Evolutionary conservation across 2,113 vertebrate species (phyloP).

Genomic region (Thryonomys swinderianus): DNA sequence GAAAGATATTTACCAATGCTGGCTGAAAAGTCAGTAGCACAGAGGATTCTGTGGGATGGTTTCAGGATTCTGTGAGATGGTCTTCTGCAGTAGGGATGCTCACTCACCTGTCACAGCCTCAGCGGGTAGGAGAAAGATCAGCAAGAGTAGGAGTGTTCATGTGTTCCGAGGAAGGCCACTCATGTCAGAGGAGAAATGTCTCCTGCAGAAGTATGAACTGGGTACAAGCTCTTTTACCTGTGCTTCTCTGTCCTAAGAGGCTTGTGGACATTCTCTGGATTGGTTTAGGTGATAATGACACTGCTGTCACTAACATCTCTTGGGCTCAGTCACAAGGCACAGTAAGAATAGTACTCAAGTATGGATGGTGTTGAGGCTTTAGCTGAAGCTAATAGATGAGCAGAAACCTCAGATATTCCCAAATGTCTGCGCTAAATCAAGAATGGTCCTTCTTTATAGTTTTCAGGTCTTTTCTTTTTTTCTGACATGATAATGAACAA

Average conservation of each 20-base stretch:
- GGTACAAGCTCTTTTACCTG: neutral
- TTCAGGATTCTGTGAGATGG: neutral
- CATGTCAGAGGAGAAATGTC: neutral
- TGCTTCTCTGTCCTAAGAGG: neutral
- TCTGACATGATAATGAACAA: neutral
- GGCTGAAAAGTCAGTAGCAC: neutral
- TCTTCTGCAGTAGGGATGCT: neutral
- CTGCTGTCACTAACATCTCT: neutral
- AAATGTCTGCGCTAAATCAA: neutral
- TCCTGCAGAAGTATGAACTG: neutral
- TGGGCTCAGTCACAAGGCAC: neutral
- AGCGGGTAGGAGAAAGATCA: neutral
- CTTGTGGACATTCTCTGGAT: neutral
- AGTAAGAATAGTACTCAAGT: neutral
- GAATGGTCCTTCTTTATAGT: neutral
- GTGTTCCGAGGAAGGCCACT: neutral
- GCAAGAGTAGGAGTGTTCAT: neutral
- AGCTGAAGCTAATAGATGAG: neutral
- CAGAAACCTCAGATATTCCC: too few species aligned
- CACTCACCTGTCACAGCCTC: neutral
- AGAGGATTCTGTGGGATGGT: neutral
- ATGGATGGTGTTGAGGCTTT: neutral
- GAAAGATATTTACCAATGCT: neutral
- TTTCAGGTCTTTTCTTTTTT: neutral
- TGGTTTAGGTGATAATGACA: neutral